Conservation (phyloP, 2,888 invertebrate species). For the Oscheius myriophilus region DNA sequence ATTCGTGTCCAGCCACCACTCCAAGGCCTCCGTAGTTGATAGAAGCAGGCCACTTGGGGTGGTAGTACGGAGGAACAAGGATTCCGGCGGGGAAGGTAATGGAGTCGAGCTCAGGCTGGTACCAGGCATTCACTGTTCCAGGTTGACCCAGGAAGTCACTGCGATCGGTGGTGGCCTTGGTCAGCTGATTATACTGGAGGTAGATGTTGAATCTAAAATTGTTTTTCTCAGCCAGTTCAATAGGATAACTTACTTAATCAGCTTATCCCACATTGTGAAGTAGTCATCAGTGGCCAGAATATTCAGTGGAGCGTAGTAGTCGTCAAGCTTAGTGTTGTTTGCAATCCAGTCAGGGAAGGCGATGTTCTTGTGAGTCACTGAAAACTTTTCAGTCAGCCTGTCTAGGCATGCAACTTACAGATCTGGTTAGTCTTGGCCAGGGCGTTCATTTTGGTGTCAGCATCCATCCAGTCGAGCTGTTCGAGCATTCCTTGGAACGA, state of each 20-base stretch:
- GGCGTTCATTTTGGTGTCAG: slow-evolving; percentile 47
- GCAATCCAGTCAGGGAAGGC: slow-evolving; percentile 60
- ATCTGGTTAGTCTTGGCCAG: slow-evolving; percentile 51
- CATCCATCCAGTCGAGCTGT: slow-evolving; percentile 57
- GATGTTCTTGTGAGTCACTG: slow-evolving; percentile 45
- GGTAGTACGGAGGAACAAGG: slow-evolving; percentile 63
- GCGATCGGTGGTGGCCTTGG: slow-evolving; percentile 42
- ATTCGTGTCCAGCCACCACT: slow-evolving; percentile 95
- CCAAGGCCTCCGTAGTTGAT: slow-evolving; percentile 89
- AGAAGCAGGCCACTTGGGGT: slow-evolving; percentile 60
- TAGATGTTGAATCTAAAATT: slow-evolving; percentile 44
- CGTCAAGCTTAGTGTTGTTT: slow-evolving; percentile 37
- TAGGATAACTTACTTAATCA: slow-evolving; percentile 29
- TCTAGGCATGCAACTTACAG: slow-evolving; percentile 36
- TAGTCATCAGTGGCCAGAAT: slow-evolving; percentile 43
- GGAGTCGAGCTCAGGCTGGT: slow-evolving; percentile 65
- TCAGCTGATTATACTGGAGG: slow-evolving; percentile 50
- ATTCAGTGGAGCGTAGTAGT: slow-evolving; percentile 39
- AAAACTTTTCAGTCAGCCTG: slow-evolving; percentile 51
- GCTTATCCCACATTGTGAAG: slow-evolving; percentile 47
- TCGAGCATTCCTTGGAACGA: slow-evolving; percentile 63
- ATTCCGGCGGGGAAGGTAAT: slow-evolving; percentile 69
- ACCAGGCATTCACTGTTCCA: slow-evolving; percentile 65
- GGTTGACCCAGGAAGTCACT: slow-evolving; percentile 62
- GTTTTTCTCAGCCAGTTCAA: not conserved